Evolutionary conservation across 1,140 invertebrate genomes (phyloP), one percentile per base, ranked within the genome.

Genomic region (Venturia canescens): DNA sequence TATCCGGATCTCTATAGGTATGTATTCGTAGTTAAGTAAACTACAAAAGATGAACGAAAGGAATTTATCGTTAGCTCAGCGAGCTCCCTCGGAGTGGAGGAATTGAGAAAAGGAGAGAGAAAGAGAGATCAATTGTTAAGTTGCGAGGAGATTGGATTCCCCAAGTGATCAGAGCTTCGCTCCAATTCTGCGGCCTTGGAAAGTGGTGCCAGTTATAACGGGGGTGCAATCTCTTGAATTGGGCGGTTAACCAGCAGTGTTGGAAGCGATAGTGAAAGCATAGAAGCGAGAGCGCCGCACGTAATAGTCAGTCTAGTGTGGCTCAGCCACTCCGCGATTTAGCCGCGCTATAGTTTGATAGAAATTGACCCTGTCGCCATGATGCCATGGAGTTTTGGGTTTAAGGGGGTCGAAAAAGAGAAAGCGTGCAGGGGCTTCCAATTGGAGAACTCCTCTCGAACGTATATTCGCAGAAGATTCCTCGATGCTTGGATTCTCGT

Each of bases 311-410:
- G 44, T 23, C 71, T 44, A 53, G 71, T 74, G 44, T 74, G 44
- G 71, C 44, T 53, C 71, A 74, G 71, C 23, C 44, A 50, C 23
- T 53, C 48, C 15, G 31, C 71, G 71, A 53, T 74, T n/a, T 74
- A 23, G 50, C 23, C 34, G 69, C 29, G 69, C 29, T 69, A n/a
- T 29, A 27, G 67, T 18, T 69, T 29, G 38, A 23, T 48, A 44
- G 71, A 74, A 74, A 74, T 74, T 74, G 71, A 74, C 71, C 48
- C 71, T 50, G 71, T 74, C 44, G 44, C 38, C 31, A n/a, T 74
- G 44, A 26, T 4, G 44, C 23, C 34, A 38, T 71, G 11, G 71
- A 27, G 71, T 74, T 44, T 44, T 11, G 38, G 7, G 38, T 44
- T 44, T 27, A 53, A 53, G 53, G 71, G 71, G 71, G 71, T 69